phyloP scores from a whole-genome alignment of 2,888 invertebrate species.

The Apeira syringaria region DNA sequence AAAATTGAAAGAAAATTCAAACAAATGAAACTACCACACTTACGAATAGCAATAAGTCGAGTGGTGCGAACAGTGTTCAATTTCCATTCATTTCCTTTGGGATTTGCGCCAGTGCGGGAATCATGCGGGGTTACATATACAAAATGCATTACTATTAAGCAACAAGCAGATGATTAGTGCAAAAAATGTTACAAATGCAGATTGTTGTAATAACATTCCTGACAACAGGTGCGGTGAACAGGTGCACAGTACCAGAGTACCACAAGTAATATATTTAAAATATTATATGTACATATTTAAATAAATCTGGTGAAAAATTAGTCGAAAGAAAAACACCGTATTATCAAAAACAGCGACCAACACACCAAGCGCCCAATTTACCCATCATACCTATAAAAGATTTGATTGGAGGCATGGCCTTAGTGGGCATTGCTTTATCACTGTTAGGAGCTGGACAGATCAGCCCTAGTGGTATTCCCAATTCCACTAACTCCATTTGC shows the following conservation, averaged over 20 bases:
- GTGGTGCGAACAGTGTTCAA: neutral
- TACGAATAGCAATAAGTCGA: constrained; percentile 12
- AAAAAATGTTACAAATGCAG: constrained; percentile 7
- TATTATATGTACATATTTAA: too few relatives aligned
- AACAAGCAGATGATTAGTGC: constrained; percentile 1
- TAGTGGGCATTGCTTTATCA: constrained; percentile 75
- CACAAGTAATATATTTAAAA: too few relatives aligned
- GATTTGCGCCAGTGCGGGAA: constrained; percentile 5
- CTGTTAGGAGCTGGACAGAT: constrained; percentile 65
- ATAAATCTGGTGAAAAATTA: too few relatives aligned
- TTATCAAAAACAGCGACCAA: neutral
- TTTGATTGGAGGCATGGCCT: constrained; percentile 78
- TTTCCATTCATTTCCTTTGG: neutral
- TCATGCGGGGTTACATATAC: constrained; percentile 2
- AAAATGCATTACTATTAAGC: constrained; percentile 1
- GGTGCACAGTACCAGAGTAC: too few relatives aligned
- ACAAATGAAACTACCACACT: too few relatives aligned
- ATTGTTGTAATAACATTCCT: too few relatives aligned
- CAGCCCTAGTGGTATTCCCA: constrained; percentile 73
- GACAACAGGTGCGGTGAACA: too few relatives aligned
- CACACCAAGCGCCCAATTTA: neutral
- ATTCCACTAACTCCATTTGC: constrained; percentile 73
- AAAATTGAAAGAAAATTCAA: too few relatives aligned
- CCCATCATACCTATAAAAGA: constrained; percentile 54
- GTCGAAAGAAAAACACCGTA: neutral